These are phyloP conservation scores for Cynoglossus semilaevis DNA, from an alignment of 2,113 vertebrate species.

Conservation along the genomic window DNA sequence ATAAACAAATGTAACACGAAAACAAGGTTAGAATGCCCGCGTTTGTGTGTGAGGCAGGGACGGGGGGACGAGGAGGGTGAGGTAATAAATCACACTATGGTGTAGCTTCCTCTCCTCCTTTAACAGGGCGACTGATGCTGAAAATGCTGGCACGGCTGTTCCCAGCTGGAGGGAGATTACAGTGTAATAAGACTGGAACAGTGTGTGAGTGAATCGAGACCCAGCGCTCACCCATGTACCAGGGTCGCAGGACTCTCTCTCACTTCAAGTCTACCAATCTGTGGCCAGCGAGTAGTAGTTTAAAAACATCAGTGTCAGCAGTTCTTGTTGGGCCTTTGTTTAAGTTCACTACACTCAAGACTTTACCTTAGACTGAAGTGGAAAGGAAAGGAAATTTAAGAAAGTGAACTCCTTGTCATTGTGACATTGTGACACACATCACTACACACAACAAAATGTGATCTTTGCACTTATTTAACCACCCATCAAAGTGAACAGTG, in stretches of 20 bases:
- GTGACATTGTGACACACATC: no score
- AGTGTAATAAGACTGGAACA: conserved; percentile 65
- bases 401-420: no score
- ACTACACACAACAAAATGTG: no score
- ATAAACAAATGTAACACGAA: conserved; percentile 57
- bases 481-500: no score
- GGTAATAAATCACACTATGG: conserved; percentile 59
- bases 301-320: no score
- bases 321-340: no score
- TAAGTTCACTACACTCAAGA: no score
- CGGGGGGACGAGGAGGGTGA: no score
- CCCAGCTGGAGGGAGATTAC: conserved; percentile 64
- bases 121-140: conserved; percentile 24
- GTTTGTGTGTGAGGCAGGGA: neutral
- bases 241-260: conserved; percentile 57
- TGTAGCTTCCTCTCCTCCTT: conserved; percentile 30
- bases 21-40: conserved; percentile 27
- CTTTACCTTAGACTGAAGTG: no score
- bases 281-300: conserved; percentile 24
- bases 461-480: no score
- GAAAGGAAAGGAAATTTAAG: no score
- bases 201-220: conserved; percentile 62
- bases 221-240: conserved; percentile 60
- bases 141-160: conserved; percentile 60
- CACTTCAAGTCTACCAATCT: conserved; percentile 48